These are phyloP conservation scores for Orchesella cincta DNA, from an alignment of 1,140 invertebrate genomes.

Conservation along the genomic window DNA sequence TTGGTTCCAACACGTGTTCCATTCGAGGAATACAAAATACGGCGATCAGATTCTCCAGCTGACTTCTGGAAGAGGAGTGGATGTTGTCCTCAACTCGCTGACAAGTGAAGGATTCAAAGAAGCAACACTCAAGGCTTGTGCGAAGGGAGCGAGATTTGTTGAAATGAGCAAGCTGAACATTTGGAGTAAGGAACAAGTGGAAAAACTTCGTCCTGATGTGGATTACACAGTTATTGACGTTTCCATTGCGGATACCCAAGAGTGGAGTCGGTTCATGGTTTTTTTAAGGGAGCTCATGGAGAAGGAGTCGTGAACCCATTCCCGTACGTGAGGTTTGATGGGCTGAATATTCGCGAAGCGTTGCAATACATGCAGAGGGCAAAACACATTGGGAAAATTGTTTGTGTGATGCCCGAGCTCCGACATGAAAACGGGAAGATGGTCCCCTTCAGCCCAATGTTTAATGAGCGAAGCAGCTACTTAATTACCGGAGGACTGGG, in stretches of 20 bases:
- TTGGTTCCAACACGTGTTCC: conserved; percentile 15
- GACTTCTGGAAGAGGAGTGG: conserved; percentile 15
- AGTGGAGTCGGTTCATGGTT: not conserved
- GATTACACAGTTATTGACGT: conserved; percentile 34
- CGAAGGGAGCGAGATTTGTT: not conserved
- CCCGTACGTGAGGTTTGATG: conserved; percentile 24
- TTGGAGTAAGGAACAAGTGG: conserved; percentile 12
- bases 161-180: conserved; percentile 33
- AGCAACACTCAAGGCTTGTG: conserved; percentile 26
- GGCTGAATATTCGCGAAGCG: not conserved
- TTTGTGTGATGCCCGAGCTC: not conserved
- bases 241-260: not conserved
- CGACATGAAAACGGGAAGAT: not conserved
- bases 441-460: not conserved
- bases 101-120: conserved; percentile 34
- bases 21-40: conserved; percentile 1
- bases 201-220: conserved; percentile 24
- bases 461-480: conserved; percentile 1
- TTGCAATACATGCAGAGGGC: not conserved
- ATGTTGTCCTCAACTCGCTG: conserved; percentile 29
- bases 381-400: conserved; percentile 29
- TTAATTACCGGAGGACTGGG: conserved; percentile 30
- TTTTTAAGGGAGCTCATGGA: not conserved
- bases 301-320: not conserved
- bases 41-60: not conserved